Evolutionary conservation across 2,113 vertebrate genomes (phyloP).

Genomic region (Ictalurus furcatus): DNA sequence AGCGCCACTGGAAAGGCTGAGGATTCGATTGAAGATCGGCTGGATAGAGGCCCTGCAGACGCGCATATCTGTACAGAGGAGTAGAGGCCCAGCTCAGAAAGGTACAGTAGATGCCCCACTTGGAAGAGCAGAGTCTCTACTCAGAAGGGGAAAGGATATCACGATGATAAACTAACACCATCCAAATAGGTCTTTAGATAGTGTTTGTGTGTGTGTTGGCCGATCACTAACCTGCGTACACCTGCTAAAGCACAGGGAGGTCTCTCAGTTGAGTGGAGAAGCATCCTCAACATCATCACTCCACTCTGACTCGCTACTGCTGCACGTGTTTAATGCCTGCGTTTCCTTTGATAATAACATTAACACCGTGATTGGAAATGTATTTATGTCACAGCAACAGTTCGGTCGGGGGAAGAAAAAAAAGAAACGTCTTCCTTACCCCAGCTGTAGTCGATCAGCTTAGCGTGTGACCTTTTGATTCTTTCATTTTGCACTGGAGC

Average conservation of each 20-base stretch:
- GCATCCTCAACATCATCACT: background rate
- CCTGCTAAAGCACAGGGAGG: background rate
- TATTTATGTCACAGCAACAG: constrained; percentile 13
- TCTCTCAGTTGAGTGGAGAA: constrained; percentile 7
- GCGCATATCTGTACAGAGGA: background rate
- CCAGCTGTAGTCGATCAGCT: background rate
- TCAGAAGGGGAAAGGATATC: background rate
- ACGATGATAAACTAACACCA: background rate
- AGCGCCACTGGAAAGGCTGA: background rate
- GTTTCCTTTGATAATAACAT: background rate
- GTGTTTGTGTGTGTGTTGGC: background rate
- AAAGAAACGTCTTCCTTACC: background rate
- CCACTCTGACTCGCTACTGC: background rate
- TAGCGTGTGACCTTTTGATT: background rate
- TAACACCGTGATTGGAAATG: background rate
- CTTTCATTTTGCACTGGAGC: background rate
- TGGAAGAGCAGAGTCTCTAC: background rate
- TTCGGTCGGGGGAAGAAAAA: background rate
- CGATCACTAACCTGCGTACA: background rate
- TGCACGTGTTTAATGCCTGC: background rate
- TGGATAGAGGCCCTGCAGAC: background rate
- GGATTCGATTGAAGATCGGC: background rate
- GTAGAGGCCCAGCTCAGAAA: background rate
- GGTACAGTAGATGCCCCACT: background rate
- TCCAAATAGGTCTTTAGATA: background rate